These are phyloP conservation scores for Gastrophysa polygoni DNA, from an alignment of 2,888 invertebrate genomes.

Conservation along the genomic window DNA sequence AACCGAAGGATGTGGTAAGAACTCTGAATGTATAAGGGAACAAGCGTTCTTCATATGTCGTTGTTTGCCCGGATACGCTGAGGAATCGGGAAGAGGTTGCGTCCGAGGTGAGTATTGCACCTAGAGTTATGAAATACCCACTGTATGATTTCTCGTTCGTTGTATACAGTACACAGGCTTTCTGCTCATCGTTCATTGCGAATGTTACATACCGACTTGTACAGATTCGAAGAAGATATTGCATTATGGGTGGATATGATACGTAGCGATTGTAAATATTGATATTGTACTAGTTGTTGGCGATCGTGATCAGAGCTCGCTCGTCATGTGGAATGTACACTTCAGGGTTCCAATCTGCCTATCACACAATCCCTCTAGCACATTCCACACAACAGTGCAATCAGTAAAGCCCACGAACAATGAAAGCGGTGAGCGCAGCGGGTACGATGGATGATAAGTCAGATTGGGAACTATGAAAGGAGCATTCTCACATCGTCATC, in stretches of 20 bases:
- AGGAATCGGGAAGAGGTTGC: constrained; percentile 75
- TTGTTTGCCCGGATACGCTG: constrained; percentile 77
- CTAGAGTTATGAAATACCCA: constrained; percentile 15
- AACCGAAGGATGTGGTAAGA: constrained; percentile 81
- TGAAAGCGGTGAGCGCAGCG: constrained; percentile 45
- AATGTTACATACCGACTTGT: neutral
- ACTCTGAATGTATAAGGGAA: constrained; percentile 86
- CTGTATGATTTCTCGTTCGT: constrained; percentile 28
- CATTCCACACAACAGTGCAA: constrained; percentile 52
- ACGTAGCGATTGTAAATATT: constrained; percentile 44
- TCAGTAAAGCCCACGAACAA: constrained; percentile 23
- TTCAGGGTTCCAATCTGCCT: constrained; percentile 70
- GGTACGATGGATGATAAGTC: constrained; percentile 60
- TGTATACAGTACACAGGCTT: constrained; percentile 54
- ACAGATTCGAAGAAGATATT: neutral
- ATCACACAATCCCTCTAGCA: constrained; percentile 45
- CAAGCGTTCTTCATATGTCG: constrained; percentile 83
- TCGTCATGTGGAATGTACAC: constrained; percentile 66
- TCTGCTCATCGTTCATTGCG: constrained; percentile 34
- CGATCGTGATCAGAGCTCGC: constrained; percentile 46
- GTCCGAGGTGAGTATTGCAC: constrained; percentile 63
- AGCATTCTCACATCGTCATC: constrained; percentile 72
- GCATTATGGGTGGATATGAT: neutral
- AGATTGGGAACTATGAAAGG: constrained; percentile 81
- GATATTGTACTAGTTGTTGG: constrained; percentile 52